Percentiles rank a stretch among this genome's conserved stretches.
These are phyloP conservation scores for Megalonaias nervosa DNA, from an alignment of 1,140 invertebrate genomes.

Conservation along the genomic window DNA sequence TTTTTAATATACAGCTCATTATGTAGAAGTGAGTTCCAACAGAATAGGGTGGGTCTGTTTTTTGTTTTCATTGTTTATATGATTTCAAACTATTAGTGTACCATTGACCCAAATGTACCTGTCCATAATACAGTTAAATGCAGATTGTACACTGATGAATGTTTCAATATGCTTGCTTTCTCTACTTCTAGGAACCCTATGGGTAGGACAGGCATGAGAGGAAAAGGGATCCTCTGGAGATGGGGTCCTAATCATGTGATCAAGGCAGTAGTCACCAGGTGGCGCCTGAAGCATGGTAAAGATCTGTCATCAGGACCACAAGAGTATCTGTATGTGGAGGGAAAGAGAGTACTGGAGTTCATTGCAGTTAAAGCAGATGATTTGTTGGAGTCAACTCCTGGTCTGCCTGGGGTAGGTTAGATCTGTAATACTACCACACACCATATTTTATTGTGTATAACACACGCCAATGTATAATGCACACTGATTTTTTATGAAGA, in stretches of 20 bases:
- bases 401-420: constrained; percentile 79
- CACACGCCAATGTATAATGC: neutral
- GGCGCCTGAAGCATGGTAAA: constrained; percentile 45
- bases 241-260: constrained; percentile 74
- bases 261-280: constrained; percentile 70
- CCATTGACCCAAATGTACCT: no score
- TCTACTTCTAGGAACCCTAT: constrained; percentile 68
- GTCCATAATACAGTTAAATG: no score
- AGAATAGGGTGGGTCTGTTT: no score
- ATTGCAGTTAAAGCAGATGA: constrained; percentile 89
- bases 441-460: no score
- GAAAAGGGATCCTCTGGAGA: constrained; percentile 69
- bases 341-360: constrained; percentile 86
- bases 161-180: neutral
- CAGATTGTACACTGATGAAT: no score
- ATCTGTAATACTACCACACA: no score
- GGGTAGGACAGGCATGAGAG: constrained; percentile 72
- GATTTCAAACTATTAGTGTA: no score
- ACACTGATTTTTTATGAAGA: neutral
- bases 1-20: no score
- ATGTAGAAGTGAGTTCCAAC: no score
- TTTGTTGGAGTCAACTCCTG: constrained; percentile 82
- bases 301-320: constrained; percentile 59
- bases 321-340: constrained; percentile 69
- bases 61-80: no score